Evolutionary conservation across 2,888 invertebrate genomes (phyloP), one percentile per base, ranked within the genome.

Genomic region (Seladonia tumulorum): DNA sequence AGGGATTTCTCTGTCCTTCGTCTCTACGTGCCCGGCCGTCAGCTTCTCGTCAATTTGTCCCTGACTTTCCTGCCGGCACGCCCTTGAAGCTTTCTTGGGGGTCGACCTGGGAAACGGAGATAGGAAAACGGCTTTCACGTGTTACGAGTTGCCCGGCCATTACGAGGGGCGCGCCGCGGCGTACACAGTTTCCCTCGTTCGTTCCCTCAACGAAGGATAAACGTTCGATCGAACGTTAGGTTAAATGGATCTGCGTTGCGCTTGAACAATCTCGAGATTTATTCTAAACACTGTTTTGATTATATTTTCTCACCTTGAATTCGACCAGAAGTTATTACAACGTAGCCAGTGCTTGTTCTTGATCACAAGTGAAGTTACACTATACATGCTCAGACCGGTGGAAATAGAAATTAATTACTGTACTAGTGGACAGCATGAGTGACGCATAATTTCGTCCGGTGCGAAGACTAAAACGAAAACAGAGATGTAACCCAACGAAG

Each of bases 31-130:
- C 72, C 79, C 25, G 76, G 60, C 45, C 47, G 79, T 78, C 77
- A 63, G 71, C 47, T 45, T 79, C 85, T 70, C 79, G 73, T 86
- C 86, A 82, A 80, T 87, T 87, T 82, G 76, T 77, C 82, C 86
- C 47, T 49, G 82, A 75, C 60, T 75, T 42, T 47, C 25, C 16
- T 25, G 39, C 18, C 47, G 76, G 63, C 25, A 71, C 76, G 76
- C 42, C 86, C 86, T 86, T 82, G 71, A 25, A 25, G 35, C 8
- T 35, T 42, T 57, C 47, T 22, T 25, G 18, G n/a, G 77, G 82
- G 74, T 70, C 70, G 60, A 79, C 49, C 82, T 86, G 86, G 57
- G 57, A 60, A 68, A 73, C 47, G 35, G 79, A 86, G 86, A 86
- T 87, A 82, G 82, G 77, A 42, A 63, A 66, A 71, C 79, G 39